A percentile compares a stretch with the other conserved stretches of the same genome.
Conservation (phyloP, 2,888 invertebrate genomes). For the Tetrapedia diversipes region DNA sequence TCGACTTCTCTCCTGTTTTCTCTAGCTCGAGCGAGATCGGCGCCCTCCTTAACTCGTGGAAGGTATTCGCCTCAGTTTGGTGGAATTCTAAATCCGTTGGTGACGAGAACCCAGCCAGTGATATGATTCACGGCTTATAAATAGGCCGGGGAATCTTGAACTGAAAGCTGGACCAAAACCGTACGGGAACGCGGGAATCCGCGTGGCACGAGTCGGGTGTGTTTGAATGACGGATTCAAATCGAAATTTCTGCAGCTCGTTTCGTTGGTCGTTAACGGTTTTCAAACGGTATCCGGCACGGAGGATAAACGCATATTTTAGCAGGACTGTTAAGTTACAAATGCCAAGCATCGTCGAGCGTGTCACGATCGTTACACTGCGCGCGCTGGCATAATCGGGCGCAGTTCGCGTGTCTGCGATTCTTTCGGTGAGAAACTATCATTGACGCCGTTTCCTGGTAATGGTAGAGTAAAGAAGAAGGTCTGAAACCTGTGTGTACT, state of each 20-base stretch:
- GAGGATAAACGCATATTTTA: too few relatives aligned
- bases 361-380: neutral
- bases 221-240: neutral
- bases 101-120: slow-evolving; percentile 41
- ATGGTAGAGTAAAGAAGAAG: too few relatives aligned
- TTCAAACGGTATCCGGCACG: too few relatives aligned
- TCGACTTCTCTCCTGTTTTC: neutral
- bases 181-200: neutral
- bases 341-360: neutral
- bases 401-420: neutral
- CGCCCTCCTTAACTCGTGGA: neutral
- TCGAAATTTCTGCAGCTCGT: neutral
- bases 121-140: slow-evolving; percentile 54
- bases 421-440: neutral
- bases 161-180: slow-evolving; percentile 1
- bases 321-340: neutral
- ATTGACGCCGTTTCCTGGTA: neutral
- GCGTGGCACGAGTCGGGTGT: too few relatives aligned
- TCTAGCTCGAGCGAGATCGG: neutral
- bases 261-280: neutral
- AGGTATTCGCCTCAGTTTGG: slow-evolving; percentile 2
- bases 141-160: slow-evolving; percentile 30
- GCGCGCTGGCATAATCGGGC: too few relatives aligned
- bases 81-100: slow-evolving; percentile 50
- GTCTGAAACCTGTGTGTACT: neutral